A percentile compares a stretch with the other conserved stretches of the same genome.
Conservation (phyloP, 2,888 invertebrate genomes). For the Drosophila kambysellisi region DNA sequence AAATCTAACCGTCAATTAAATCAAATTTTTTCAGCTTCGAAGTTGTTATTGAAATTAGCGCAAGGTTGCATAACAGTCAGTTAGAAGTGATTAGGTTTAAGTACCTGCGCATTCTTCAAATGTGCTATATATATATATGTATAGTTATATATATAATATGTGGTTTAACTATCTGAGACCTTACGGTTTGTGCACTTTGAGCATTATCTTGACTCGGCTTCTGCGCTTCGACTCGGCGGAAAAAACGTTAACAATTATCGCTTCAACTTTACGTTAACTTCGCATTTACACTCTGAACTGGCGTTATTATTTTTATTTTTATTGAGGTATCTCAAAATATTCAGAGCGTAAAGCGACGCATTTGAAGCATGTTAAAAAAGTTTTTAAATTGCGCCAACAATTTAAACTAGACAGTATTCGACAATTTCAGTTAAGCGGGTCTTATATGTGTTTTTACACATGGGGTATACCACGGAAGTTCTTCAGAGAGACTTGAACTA, state of each 20-base stretch:
- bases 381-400: constrained; percentile 1
- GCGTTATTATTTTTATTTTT: background rate
- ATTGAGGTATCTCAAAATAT: constrained; percentile 50
- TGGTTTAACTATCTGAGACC: constrained; percentile 9
- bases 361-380: constrained; percentile 65
- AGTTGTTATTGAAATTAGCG: constrained; percentile 23
- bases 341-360: constrained; percentile 68
- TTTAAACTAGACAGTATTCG: constrained; percentile 16
- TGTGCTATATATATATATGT: background rate
- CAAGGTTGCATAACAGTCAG: constrained; percentile 35
- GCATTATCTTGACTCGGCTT: constrained; percentile 28
- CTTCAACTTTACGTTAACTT: constrained; percentile 56
- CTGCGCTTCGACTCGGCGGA: constrained; percentile 21
- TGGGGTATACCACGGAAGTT: background rate
- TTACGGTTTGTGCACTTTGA: constrained; percentile 31
- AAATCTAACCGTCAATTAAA: background rate
- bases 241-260: constrained; percentile 55
- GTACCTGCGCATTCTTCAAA: background rate
- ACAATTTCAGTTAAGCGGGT: constrained; percentile 21
- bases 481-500: background rate
- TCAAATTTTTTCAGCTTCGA: background rate
- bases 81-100: constrained; percentile 27
- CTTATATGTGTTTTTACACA: background rate
- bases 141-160: background rate
- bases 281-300: constrained; percentile 72